These are phyloP conservation scores for Ceratotherium simum DNA, from an alignment of 2,113 vertebrate species.

Conservation along the genomic window DNA sequence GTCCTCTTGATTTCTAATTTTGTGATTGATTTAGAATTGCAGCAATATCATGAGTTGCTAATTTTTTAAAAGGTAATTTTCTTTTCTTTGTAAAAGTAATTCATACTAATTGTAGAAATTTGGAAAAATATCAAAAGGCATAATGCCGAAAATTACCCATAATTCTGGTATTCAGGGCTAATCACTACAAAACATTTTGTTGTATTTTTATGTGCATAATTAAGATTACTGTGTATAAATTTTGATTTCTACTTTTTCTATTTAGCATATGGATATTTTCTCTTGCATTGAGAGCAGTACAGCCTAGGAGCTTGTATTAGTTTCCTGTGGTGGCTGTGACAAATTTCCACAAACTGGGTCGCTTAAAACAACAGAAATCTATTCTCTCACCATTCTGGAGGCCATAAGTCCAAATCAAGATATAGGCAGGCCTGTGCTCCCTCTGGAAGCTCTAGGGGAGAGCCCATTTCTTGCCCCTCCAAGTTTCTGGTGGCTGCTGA, in stretches of 20 bases:
- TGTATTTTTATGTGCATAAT: constrained; percentile 69
- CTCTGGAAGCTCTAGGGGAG: not conserved
- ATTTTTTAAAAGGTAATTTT: constrained; percentile 36
- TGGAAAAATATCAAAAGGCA: constrained; percentile 62
- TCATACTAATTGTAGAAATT: constrained; percentile 71
- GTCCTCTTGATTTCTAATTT: constrained; percentile 54
- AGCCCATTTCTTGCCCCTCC: not conserved
- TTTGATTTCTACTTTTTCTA: constrained; percentile 34
- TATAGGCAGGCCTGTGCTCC: not conserved
- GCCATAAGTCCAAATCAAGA: not conserved
- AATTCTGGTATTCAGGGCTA: constrained; percentile 61
- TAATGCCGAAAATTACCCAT: constrained; percentile 69
- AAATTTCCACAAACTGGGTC: not conserved
- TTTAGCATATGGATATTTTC: not conserved
- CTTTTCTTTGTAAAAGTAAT: constrained; percentile 66
- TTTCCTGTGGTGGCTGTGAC: not conserved
- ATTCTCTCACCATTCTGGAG: not conserved
- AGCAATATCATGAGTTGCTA: constrained; percentile 62
- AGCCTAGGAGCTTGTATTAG: not conserved
- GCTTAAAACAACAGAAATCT: not conserved
- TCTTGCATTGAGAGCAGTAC: not conserved
- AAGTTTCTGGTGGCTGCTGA: not conserved
- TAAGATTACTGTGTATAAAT: constrained; percentile 61
- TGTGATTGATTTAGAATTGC: constrained; percentile 60
- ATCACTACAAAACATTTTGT: constrained; percentile 63